Percentiles rank a stretch among this genome's conserved stretches.
These are phyloP conservation scores for Columba livia DNA, from an alignment of 2,113 vertebrate species.

Conservation along the genomic window DNA sequence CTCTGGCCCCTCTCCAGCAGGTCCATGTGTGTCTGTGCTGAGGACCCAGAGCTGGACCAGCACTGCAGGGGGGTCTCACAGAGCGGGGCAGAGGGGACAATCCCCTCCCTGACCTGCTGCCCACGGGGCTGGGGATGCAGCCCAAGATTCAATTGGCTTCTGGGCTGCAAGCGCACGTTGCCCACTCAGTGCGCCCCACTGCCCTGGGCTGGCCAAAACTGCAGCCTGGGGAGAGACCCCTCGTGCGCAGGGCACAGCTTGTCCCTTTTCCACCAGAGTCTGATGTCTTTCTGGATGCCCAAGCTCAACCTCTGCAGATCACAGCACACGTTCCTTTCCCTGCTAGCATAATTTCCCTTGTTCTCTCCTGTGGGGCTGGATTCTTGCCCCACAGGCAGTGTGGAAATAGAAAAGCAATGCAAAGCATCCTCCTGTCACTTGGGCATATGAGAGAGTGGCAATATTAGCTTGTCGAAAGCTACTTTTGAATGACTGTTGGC, in stretches of 20 bases:
- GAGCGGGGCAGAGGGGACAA: too few species aligned
- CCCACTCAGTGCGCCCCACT: too few species aligned
- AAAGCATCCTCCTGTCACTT: background rate
- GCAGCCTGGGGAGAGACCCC: background rate
- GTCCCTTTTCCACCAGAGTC: background rate
- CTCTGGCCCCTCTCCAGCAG: too few species aligned
- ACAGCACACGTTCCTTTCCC: background rate
- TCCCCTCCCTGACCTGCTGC: too few species aligned
- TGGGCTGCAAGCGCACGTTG: too few species aligned
- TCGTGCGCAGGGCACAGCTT: rapidly evolving
- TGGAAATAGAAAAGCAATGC: background rate
- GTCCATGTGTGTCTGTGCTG: too few species aligned
- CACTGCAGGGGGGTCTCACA: too few species aligned
- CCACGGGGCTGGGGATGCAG: too few species aligned
- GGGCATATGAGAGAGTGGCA: background rate
- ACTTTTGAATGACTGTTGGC: background rate
- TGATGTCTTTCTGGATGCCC: background rate
- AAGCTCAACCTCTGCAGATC: background rate
- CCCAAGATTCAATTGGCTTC: too few species aligned
- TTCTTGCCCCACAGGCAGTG: background rate
- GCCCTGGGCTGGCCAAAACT: too few species aligned
- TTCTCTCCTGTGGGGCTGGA: background rate
- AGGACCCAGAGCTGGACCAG: too few species aligned
- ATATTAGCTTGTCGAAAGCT: background rate
- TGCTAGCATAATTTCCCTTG: rapidly evolving